Percentiles rank a stretch among this genome's conserved stretches.
phyloP scores from a whole-genome alignment of 1,140 invertebrate genomes.

The Hylaeus volcanicus region DNA sequence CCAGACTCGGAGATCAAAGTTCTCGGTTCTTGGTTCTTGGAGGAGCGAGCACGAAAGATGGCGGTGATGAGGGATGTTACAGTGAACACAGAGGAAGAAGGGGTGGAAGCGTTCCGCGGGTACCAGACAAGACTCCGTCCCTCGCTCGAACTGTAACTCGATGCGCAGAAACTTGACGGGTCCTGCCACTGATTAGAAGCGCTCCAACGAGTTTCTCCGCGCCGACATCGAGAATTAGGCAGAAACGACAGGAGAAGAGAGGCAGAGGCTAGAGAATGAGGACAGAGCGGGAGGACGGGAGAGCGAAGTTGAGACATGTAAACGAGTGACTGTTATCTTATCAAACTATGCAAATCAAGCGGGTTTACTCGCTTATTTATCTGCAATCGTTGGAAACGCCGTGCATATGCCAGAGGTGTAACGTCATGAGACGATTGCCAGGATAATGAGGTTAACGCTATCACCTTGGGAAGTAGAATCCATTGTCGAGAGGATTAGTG shows the following conservation, averaged over 20 bases:
- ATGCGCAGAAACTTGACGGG: slow-evolving; percentile 73
- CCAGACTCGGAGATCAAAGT: slow-evolving; percentile 66
- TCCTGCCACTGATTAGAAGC: slow-evolving; percentile 77
- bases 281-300: not conserved
- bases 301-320: slow-evolving; percentile 35
- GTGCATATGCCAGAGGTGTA: not conserved
- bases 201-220: slow-evolving; percentile 73
- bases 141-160: slow-evolving; percentile 63
- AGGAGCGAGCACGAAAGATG: slow-evolving; percentile 41
- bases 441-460: not conserved
- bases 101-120: not conserved
- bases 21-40: slow-evolving; percentile 48
- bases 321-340: slow-evolving; percentile 40
- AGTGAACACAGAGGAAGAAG: slow-evolving; percentile 21
- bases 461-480: too few species aligned
- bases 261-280: not conserved
- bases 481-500: too few species aligned
- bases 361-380: slow-evolving; percentile 1
- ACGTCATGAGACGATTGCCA: not conserved
- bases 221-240: slow-evolving; percentile 72
- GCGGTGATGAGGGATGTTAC: slow-evolving; percentile 40
- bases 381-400: slow-evolving; percentile 16
- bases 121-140: slow-evolving; percentile 19
- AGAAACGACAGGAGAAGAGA: slow-evolving; percentile 50
- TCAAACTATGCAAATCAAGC: slow-evolving; percentile 42